A percentile compares a stretch with the other conserved stretches of the same genome.
These are phyloP conservation scores for Delphinapterus leucas DNA, from an alignment of 2,113 vertebrate genomes.

Conservation along the genomic window DNA sequence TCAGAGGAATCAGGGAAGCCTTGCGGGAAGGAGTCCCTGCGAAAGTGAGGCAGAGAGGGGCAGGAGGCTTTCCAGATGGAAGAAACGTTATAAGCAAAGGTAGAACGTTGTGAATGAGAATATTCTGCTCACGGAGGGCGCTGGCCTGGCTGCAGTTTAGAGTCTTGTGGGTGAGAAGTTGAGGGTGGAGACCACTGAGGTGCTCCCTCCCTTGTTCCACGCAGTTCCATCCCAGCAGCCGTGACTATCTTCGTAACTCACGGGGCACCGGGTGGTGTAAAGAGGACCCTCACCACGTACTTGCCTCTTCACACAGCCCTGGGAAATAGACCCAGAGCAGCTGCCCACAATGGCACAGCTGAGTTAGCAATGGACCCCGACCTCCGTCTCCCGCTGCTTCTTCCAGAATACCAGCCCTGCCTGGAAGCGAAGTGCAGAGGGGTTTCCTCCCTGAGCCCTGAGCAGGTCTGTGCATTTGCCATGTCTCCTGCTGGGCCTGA, in stretches of 20 bases:
- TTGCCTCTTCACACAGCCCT: not conserved
- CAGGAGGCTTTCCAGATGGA: not conserved
- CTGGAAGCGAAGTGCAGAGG: not conserved
- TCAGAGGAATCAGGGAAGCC: not conserved
- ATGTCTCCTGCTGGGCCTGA: not conserved
- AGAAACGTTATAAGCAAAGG: not conserved
- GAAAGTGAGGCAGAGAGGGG: not conserved
- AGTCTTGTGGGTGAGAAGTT: fast-evolving
- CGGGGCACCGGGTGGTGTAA: fast-evolving
- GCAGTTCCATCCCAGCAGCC: not conserved
- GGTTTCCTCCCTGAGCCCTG: not conserved
- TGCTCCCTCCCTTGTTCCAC: not conserved
- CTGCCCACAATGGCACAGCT: not conserved
- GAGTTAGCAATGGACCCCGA: fast-evolving
- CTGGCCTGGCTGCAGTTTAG: not conserved
- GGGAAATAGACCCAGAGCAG: not conserved
- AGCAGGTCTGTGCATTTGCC: not conserved
- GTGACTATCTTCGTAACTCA: not conserved
- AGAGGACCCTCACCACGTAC: not conserved
- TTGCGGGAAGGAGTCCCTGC: not conserved
- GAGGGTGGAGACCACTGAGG: not conserved
- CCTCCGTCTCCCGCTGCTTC: not conserved
- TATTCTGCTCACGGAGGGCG: not conserved
- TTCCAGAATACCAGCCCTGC: not conserved
- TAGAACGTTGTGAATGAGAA: not conserved